Conservation (phyloP, 2,888 invertebrate genomes). For the Heliconius ethilla region DNA sequence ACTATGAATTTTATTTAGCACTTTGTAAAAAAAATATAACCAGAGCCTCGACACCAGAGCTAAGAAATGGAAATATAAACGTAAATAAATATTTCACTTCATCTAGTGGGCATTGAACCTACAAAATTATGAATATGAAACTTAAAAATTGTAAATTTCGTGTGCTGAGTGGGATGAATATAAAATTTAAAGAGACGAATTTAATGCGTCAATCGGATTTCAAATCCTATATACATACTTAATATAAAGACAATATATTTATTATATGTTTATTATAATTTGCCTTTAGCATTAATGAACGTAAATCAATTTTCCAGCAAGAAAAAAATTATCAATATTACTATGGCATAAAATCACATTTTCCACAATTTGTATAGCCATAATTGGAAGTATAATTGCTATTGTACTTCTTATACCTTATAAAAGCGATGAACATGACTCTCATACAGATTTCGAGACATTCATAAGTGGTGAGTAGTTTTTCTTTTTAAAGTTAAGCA, state of each 20-base stretch:
- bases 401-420: slow-evolving; percentile 57
- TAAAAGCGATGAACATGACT: slow-evolving; percentile 46
- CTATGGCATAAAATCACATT: slow-evolving; percentile 65
- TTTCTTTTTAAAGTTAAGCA: neutral
- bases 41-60: too few species aligned
- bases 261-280: neutral
- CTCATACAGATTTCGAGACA: slow-evolving; percentile 31
- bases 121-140: neutral
- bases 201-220: neutral
- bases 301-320: slow-evolving; percentile 53
- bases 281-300: neutral
- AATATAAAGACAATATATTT: neutral
- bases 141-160: neutral
- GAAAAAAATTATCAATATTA: slow-evolving; percentile 53
- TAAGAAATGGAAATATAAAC: too few species aligned
- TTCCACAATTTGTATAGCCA: slow-evolving; percentile 57
- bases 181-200: neutral
- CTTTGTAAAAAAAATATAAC: too few species aligned
- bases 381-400: slow-evolving; percentile 62
- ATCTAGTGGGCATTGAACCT: too few species aligned
- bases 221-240: neutral
- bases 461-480: slow-evolving; percentile 29
- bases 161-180: neutral
- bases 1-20: too few species aligned
- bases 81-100: too few species aligned